These are phyloP conservation scores for Melanotaenia trifasciata DNA, from an alignment of 2,797 vertebrate genomes.

Conservation along the genomic window DNA sequence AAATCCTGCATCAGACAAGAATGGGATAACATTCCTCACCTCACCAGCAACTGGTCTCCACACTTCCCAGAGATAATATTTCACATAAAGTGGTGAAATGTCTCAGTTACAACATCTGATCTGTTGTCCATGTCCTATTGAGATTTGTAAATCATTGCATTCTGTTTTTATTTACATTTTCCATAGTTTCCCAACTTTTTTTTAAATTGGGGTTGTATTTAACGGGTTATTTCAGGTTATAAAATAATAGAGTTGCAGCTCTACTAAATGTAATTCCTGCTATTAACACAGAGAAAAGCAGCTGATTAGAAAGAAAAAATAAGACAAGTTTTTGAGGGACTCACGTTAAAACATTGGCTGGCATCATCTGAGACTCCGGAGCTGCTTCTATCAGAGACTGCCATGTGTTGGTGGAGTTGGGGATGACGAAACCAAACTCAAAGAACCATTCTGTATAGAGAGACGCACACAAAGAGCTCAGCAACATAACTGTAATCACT, in stretches of 20 bases:
- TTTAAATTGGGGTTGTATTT: background rate
- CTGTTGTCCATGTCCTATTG: background rate
- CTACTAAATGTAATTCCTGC: background rate
- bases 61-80: background rate
- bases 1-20: too few species aligned
- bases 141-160: background rate
- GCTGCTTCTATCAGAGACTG: constrained; percentile 99
- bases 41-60: too few species aligned
- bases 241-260: background rate
- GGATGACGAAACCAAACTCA: constrained; percentile 99
- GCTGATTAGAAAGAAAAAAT: background rate
- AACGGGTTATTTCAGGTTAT: background rate
- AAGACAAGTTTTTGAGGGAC: constrained; percentile 47
- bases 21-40: too few species aligned
- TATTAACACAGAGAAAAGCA: background rate
- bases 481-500: background rate
- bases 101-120: background rate
- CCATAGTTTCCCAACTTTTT: background rate
- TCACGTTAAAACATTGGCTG: constrained; percentile 98
- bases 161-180: background rate
- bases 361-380: constrained; percentile 99
- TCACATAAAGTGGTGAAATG: background rate
- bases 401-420: constrained; percentile 99
- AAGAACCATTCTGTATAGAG: constrained; percentile 94
- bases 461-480: constrained; percentile 24